Base-by-base conservation (phyloP, 1,140 invertebrate genomes). In the Cataglyphis hispanica region DNA sequence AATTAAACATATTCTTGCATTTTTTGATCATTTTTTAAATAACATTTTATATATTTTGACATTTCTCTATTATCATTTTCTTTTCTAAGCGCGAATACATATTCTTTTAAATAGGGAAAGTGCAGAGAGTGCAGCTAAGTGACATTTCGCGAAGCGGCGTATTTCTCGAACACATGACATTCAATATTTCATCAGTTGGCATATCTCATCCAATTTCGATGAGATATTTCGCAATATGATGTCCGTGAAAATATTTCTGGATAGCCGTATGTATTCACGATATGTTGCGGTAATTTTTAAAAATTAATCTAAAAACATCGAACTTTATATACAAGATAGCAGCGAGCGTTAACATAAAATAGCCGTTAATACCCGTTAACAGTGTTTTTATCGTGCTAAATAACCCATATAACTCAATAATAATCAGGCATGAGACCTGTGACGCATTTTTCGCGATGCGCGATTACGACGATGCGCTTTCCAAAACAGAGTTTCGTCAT, bases 401-500 rank as follows among this genome's bases (percentile, higher is more conserved):
- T 13, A 8, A 31, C 2, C 0, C 27, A 16, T n/a, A n/a, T n/a
- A n/a, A n/a, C n/a, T n/a, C n/a, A n/a, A n/a, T n/a, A 40, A 10
- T 56, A 34, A 74, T 74, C 31, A 61, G 25, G 0, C 11, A 61
- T 40, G 19, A 75, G 5, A 53, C 58, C 22, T n/a, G 16, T 46
- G 34, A 31, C 13, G 16, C 16, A 58, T 76, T 40, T 37, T 16
- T 72, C 56, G 19, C 31, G 53, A 34, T 31, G 19, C 31, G 13
- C 16, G 19, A 16, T 22, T 8, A n/a, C 50, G 7, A 75, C 19
- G 7, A 22, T 16, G n/a, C 8, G 25, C 31, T 58, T 75, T 66
- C 69, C 22, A n/a, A 85, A 58, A 58, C n/a, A 40, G n/a, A 81
- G 19, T 63, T 67, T 86, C 25, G 31, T 34, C 25, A 2, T 16